These are phyloP conservation scores for Volucella inflata DNA, from an alignment of 2,888 invertebrate species.

Conservation along the genomic window DNA sequence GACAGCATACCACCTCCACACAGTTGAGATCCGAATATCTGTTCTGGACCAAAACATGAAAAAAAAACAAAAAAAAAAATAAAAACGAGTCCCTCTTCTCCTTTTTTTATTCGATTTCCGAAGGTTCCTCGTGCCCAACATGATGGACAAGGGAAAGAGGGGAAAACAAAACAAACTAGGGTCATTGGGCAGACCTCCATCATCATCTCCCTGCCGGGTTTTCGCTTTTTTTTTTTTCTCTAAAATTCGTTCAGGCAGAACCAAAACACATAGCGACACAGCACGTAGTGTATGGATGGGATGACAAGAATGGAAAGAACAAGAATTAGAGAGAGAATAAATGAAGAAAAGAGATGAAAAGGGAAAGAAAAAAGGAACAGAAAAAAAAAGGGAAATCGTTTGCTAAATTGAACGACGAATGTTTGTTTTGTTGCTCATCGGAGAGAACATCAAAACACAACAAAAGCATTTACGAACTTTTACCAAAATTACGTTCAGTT, in stretches of 20 bases:
- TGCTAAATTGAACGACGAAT: slow-evolving; percentile 69
- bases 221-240: slow-evolving; percentile 34
- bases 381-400: slow-evolving; percentile 63
- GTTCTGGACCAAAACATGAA: slow-evolving; percentile 20
- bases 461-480: slow-evolving; percentile 73
- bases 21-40: no score
- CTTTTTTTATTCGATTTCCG: slow-evolving; percentile 50
- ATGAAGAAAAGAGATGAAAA: neutral
- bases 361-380: slow-evolving; percentile 2
- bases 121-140: slow-evolving; percentile 30
- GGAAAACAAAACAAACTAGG: neutral
- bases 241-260: slow-evolving; percentile 40
- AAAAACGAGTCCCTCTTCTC: slow-evolving; percentile 27
- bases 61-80: slow-evolving; percentile 22
- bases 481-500: slow-evolving; percentile 68
- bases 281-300: neutral
- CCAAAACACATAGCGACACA: slow-evolving; percentile 1
- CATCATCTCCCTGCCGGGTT: slow-evolving; percentile 29
- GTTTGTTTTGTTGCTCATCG: slow-evolving; percentile 72
- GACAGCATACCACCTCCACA: slow-evolving; percentile 30
- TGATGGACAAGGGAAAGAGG: neutral
- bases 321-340: neutral
- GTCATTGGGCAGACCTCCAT: slow-evolving; percentile 38
- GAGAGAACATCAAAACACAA: slow-evolving; percentile 70
- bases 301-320: slow-evolving; percentile 13